Evolutionary conservation across 2,797 vertebrate genomes (phyloP), one percentile per base, ranked within the genome.

Genomic region (Euphonia xanthogaster): DNA sequence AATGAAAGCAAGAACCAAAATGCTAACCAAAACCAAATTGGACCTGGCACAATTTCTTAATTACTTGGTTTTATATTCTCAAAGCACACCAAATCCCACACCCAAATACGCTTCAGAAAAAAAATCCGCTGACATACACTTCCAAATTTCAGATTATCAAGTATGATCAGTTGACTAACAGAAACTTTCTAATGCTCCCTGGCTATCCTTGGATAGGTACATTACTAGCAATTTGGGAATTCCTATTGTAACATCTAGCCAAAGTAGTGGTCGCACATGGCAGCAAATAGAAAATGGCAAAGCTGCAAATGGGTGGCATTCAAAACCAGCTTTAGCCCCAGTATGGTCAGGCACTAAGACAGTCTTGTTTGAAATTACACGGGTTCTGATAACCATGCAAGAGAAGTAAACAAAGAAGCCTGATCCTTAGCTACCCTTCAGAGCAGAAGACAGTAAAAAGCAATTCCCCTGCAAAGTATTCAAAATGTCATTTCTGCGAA

Each of bases 251-350:
- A 37, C 31, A 67, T 39, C 13, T 60, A 72, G 21, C 1, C 39
- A 48, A 73, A 77, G 12, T 4, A n/a, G 16, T 35, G 14, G 14
- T 21, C 2, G 1, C 8, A 48, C 14, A 24, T 9, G 13, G 21
- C 33, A 81, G 30, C 7, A 62, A 54, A 79, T 0, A 55, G 47
- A 61, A 80, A 23, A 53, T 1, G 0, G 5, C 1, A 14, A 48
- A 68, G 13, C 7, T 60, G 45, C 11, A 45, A 54, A 39, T 3
- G 14, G 13, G 2, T 17, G 30, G 2, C 35, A 22, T 30, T 35
- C 12, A 54, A 39, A 30, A 74, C 4, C 18, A 22, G 5, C 7
- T 30, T 20, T 39, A 73, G 22, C 10, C 12, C 15, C 22, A 40
- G 8, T 4, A 90, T 10, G 27, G 7, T 19, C n/a, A 54, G 39